A percentile compares a stretch with the other conserved stretches of the same genome.
Evolutionary conservation across 2,113 vertebrate species (phyloP).

Genomic region (Colaptes auratus): DNA sequence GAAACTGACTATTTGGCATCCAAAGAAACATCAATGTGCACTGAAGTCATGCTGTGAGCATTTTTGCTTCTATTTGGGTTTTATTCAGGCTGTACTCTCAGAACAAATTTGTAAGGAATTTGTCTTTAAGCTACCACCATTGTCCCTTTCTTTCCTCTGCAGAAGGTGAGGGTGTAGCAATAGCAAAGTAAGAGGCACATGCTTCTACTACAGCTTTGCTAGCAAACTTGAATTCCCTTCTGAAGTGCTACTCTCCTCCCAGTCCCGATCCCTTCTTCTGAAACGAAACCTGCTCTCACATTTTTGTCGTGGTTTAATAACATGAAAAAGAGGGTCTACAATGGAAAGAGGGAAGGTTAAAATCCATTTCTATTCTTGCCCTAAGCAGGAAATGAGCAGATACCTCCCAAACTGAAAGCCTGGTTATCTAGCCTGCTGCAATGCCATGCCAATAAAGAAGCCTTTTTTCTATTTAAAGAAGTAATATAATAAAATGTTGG

Average conservation of each 20-base stretch:
- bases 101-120: background rate
- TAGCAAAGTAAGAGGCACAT: background rate
- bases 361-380: conserved; percentile 4
- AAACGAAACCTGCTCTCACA: background rate
- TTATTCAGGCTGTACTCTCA: background rate
- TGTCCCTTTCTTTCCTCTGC: background rate
- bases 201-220: background rate
- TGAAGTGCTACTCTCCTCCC: background rate
- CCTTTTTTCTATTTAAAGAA: conserved; percentile 57
- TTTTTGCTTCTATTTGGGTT: background rate
- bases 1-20: background rate
- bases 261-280: background rate
- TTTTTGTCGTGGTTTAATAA: background rate
- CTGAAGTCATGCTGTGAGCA: background rate
- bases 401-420: conserved; percentile 25
- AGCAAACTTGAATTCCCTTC: background rate
- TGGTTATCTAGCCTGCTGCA: conserved; percentile 19
- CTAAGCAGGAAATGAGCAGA: conserved; percentile 35
- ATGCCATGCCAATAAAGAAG: conserved; percentile 35
- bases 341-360: background rate
- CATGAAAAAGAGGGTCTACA: background rate
- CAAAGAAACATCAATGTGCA: background rate
- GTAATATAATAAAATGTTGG: conserved; percentile 67
- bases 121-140: background rate
- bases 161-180: background rate